Evolutionary conservation across 2,797 vertebrate species (phyloP).

Genomic region (Potorous gilbertii): DNA sequence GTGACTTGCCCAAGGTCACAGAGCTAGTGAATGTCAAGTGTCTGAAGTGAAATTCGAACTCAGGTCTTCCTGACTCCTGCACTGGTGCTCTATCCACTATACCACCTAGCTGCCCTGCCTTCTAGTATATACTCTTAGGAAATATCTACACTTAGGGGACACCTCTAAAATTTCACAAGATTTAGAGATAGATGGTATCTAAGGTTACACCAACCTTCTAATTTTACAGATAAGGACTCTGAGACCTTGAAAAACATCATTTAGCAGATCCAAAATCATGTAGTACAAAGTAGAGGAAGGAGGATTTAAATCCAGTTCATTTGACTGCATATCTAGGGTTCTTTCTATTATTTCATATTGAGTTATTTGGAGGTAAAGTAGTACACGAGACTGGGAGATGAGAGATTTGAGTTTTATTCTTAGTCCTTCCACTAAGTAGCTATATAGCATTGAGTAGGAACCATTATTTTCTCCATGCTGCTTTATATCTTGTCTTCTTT

Average conservation of each 20-base stretch:
- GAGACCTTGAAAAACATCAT: neutral
- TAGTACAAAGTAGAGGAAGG: neutral
- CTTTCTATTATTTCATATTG: neutral
- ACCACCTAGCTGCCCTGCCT: too few species aligned
- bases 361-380: neutral
- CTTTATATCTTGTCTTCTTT: neutral
- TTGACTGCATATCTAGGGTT: neutral
- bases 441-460: neutral
- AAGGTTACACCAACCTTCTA: neutral
- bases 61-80: too few species aligned
- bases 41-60: too few species aligned
- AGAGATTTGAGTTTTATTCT: neutral
- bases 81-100: too few species aligned
- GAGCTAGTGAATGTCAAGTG: too few species aligned
- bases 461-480: neutral
- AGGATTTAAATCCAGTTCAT: neutral
- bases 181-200: neutral
- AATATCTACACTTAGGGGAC: conserved; percentile 3
- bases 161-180: neutral
- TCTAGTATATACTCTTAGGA: neutral
- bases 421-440: neutral
- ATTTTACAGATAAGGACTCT: conserved; percentile 20
- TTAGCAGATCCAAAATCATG: neutral
- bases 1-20: too few species aligned
- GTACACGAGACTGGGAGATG: neutral